Percentiles rank a stretch among this genome's conserved stretches.
Conservation (phyloP, 2,113 vertebrate species). For the Pseudonaja textilis region DNA sequence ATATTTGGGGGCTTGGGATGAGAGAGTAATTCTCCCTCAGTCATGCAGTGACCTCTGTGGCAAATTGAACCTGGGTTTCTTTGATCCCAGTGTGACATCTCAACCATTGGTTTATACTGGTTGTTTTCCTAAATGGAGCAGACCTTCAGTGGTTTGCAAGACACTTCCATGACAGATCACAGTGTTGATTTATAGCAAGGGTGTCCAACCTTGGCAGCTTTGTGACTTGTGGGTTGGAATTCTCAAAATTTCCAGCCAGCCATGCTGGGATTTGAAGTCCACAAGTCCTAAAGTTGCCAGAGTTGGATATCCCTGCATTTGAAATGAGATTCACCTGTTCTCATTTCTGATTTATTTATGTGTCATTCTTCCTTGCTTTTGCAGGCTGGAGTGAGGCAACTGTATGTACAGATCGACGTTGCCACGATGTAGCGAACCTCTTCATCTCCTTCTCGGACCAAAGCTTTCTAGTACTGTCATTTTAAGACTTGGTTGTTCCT, state of each 20-base stretch:
- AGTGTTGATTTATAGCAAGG: neutral
- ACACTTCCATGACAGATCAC: neutral
- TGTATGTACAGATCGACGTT: slow-evolving; percentile 93
- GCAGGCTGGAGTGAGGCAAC: slow-evolving; percentile 90
- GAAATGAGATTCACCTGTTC: neutral
- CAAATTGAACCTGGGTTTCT: neutral
- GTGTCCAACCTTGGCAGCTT: neutral
- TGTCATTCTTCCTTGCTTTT: slow-evolving; percentile 39
- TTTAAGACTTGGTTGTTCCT: slow-evolving; percentile 54
- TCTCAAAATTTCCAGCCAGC: neutral
- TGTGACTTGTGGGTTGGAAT: neutral
- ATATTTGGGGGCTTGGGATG: neutral
- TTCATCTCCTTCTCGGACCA: slow-evolving; percentile 75
- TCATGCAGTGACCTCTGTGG: neutral
- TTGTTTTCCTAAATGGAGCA: neutral
- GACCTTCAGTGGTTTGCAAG: neutral
- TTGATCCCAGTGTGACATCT: neutral
- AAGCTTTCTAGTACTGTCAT: slow-evolving; percentile 77
- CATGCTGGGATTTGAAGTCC: neutral
- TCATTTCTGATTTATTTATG: neutral
- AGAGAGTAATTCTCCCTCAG: neutral
- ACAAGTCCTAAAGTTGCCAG: neutral
- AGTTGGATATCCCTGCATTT: neutral
- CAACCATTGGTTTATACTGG: neutral
- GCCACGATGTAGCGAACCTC: slow-evolving; percentile 82